phyloP scores from a whole-genome alignment of 1,140 invertebrate species.

The Lordiphosa stackelbergi region DNA sequence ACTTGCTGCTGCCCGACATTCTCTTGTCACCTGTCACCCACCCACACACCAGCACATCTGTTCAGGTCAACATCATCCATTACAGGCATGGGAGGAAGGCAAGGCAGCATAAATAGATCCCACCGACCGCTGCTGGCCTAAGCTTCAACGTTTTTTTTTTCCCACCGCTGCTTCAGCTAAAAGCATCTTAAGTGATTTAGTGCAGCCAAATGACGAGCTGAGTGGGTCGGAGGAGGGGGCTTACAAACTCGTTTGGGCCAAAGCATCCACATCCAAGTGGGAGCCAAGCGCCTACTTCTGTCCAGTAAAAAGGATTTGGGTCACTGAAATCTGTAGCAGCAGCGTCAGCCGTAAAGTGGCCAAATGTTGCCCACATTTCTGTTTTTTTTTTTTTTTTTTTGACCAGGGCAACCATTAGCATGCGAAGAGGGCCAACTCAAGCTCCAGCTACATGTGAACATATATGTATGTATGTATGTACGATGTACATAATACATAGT shows the following conservation, averaged over 20 bases:
- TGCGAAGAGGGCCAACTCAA: conserved; percentile 28
- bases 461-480: conserved; percentile 2
- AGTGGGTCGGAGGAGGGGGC: not conserved
- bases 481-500: conserved; percentile 4
- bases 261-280: not conserved
- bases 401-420: conserved; percentile 35
- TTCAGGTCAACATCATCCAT: conserved; percentile 70
- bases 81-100: conserved; percentile 29
- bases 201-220: conserved; percentile 52
- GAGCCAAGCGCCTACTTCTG: conserved; percentile 28
- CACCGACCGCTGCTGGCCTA: conserved; percentile 40
- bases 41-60: conserved; percentile 33
- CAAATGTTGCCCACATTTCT: conserved; percentile 66
- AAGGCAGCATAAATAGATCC: conserved; percentile 50
- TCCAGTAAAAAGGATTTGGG: conserved; percentile 62
- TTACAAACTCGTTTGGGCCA: conserved; percentile 32
- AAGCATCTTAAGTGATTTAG: conserved; percentile 75
- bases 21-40: conserved; percentile 53
- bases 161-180: conserved; percentile 45
- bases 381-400: conserved; percentile 7
- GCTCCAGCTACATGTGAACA: conserved; percentile 11
- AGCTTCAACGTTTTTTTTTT: conserved; percentile 63
- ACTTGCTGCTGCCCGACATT: conserved; percentile 31
- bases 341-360: conserved; percentile 56
- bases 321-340: conserved; percentile 66